Conservation (phyloP, 2,888 invertebrate genomes). For the Rhabditoides inermis region DNA sequence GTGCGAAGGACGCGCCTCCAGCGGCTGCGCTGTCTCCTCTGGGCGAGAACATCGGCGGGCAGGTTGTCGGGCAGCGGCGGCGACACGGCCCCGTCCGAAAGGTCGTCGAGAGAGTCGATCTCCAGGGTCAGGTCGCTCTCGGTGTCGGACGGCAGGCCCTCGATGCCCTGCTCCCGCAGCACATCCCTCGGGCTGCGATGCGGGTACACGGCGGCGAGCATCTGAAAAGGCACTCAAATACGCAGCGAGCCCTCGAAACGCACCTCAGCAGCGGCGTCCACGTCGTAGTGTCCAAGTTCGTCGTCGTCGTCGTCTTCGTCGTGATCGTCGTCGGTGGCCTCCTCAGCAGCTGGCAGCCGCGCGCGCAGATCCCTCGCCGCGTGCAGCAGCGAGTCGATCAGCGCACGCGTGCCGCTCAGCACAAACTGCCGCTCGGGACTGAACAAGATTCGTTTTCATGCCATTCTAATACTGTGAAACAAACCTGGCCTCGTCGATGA, state of each 20-base stretch:
- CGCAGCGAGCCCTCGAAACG: too few relatives aligned
- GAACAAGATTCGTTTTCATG: too few relatives aligned
- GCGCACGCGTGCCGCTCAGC: too few relatives aligned
- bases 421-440: too few relatives aligned
- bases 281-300: constrained; percentile 28
- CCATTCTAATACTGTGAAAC: too few relatives aligned
- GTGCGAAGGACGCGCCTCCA: constrained; percentile 50
- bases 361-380: constrained; percentile 10
- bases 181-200: constrained; percentile 42
- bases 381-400: constrained; percentile 19
- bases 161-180: constrained; percentile 38
- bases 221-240: too few relatives aligned
- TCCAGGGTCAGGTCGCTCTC: constrained; percentile 7
- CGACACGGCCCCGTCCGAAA: constrained; percentile 31
- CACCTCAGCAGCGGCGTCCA: constrained; percentile 48
- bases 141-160: constrained; percentile 24
- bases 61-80: constrained; percentile 36
- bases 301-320: constrained; percentile 24
- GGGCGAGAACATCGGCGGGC: constrained; percentile 23
- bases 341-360: constrained; percentile 9
- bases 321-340: constrained; percentile 6
- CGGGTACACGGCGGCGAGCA: constrained; percentile 43
- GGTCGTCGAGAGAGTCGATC: constrained; percentile 25
- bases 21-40: constrained; percentile 39
- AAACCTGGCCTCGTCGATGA: constrained; percentile 11